phyloP scores from a whole-genome alignment of 2,888 invertebrate genomes.

The Keiferia lycopersicella region DNA sequence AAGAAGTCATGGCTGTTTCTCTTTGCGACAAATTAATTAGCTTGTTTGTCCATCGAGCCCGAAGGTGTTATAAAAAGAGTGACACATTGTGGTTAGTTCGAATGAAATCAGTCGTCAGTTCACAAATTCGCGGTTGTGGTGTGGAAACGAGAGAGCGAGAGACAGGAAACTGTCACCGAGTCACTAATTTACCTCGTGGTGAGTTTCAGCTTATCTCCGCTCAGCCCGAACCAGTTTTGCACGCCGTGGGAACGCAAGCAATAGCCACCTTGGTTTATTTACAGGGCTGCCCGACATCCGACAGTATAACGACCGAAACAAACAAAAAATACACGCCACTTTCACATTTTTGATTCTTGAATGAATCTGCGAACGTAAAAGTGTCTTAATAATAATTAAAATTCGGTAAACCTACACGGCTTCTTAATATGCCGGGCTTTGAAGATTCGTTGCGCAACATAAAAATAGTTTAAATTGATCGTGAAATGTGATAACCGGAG shows the following conservation, averaged over 20 bases:
- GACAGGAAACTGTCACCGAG: conserved; percentile 76
- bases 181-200: conserved; percentile 74
- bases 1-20: not conserved
- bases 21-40: not conserved
- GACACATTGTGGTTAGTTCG: conserved; percentile 18
- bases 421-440: not conserved
- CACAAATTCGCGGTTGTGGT: conserved; percentile 39
- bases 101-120: conserved; percentile 29
- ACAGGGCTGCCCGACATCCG: conserved; percentile 57
- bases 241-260: conserved; percentile 76
- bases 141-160: conserved; percentile 52
- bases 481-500: conserved; percentile 30
- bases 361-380: conserved; percentile 18
- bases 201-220: conserved; percentile 73
- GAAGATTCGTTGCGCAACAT: conserved; percentile 19
- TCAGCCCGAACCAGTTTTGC: conserved; percentile 69
- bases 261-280: conserved; percentile 69
- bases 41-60: conserved; percentile 5
- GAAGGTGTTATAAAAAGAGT: conserved; percentile 21
- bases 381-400: conserved; percentile 13
- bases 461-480: conserved; percentile 27
- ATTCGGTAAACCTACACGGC: conserved; percentile 4
- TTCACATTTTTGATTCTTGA: conserved; percentile 34
- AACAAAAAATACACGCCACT: conserved; percentile 31
- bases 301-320: conserved; percentile 14